Base-by-base conservation (phyloP, 2,797 vertebrate species). In the Numenius phaeopus region DNA sequence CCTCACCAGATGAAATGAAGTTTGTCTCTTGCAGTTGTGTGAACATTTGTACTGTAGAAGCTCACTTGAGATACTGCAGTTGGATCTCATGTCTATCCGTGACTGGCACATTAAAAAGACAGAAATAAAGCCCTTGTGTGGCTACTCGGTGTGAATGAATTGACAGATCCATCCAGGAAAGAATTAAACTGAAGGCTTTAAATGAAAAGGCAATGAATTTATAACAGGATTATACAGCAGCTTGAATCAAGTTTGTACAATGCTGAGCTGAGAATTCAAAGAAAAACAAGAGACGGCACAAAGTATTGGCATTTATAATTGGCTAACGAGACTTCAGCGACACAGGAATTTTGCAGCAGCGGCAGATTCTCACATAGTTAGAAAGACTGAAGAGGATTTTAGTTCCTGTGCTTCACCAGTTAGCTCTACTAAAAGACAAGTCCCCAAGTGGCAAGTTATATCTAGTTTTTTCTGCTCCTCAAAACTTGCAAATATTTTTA, bases 171-270 rank as follows among this genome's bases (percentile, higher is more conserved):
- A 72, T 90, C 85, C 92, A 88, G 91, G 75, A 94, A 94, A 95
- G 94, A 96, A 97, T 94, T 96, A 95, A 95, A 93, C 89, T 70
- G 85, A 95, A 96, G 80, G 72, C 66, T 94, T 96, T 94, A 97
- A 97, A 96, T 95, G 80, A 94, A 97, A 96, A 96, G 59, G 75
- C 94, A 94, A 88, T 97, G 95, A 94, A 97, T 98, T 96, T 96
- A 89, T 97, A 96, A 96, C 88, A 96, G 93, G 95, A 97, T 97
- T 97, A 97, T 94, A 89, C 34, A 90, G 70, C 32, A 84, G 58
- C 87, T 93, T 94, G 89, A 95, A 94, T 87, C 69, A 88, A 57
- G 72, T 95, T 84, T 91, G 52, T 81, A 76, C 83, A 85, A 78
- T 55, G 58, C 62, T 84, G 65, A 96, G 55, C 73, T 92, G 65